Evolutionary conservation across 2,888 invertebrate genomes (phyloP).

Genomic region (Mayetiola destructor): DNA sequence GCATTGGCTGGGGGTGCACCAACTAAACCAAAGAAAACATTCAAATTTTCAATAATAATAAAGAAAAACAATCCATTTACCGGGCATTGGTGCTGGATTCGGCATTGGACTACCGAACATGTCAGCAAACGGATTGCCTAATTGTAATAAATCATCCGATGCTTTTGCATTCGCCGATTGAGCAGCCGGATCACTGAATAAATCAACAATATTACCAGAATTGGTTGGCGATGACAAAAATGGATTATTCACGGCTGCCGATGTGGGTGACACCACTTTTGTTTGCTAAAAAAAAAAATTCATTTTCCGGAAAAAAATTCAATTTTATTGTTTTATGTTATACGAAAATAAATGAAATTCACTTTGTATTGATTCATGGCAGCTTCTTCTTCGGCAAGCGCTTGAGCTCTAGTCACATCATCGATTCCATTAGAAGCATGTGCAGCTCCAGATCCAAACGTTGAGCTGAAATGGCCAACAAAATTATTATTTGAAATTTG

Average conservation of each 20-base stretch:
- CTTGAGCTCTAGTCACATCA: conserved; percentile 71
- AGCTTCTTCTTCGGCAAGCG: conserved; percentile 90
- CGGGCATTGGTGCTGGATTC: conserved; percentile 27
- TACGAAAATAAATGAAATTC: conserved; percentile 3
- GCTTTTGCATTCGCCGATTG: conserved; percentile 43
- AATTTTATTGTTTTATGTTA: neutral
- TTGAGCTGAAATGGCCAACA: conserved; percentile 69
- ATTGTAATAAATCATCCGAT: conserved; percentile 74
- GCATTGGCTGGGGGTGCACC: conserved; percentile 37
- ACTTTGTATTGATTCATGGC: conserved; percentile 94
- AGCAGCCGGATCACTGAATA: conserved; percentile 49
- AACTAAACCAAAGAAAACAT: conserved; percentile 30
- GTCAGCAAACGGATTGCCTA: conserved; percentile 85
- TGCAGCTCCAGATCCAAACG: conserved; percentile 68
- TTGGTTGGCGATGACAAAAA: conserved; percentile 55
- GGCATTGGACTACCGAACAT: conserved; percentile 49
- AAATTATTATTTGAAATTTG: neutral
- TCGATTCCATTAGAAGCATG: conserved; percentile 64
- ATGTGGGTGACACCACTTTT: conserved; percentile 65
- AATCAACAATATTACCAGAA: conserved; percentile 52
- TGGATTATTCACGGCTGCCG: conserved; percentile 61
- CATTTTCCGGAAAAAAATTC: neutral
- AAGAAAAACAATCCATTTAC: conserved; percentile 18
- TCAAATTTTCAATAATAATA: neutral
- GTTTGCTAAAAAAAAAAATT: conserved; percentile 36